phyloP scores from a whole-genome alignment of 2,797 vertebrate species.

The Acanthornis magna region DNA sequence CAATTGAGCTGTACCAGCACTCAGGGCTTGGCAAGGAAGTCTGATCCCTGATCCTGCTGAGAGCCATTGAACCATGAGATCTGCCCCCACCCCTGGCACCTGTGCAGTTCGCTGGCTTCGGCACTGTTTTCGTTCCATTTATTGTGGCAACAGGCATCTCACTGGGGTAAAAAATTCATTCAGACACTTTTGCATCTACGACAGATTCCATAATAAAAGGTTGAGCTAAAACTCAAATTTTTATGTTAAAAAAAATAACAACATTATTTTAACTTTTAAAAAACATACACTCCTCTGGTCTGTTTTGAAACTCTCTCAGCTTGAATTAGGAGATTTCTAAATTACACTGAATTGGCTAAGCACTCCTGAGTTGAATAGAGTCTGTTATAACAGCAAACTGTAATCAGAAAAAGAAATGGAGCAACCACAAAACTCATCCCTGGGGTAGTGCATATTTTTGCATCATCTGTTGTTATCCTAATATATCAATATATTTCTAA shows the following conservation, averaged over 20 bases:
- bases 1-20: background rate
- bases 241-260: background rate
- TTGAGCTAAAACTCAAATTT: too few species aligned
- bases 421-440: background rate
- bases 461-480: background rate
- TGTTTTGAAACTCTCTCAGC: background rate
- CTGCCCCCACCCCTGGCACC: background rate
- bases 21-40: background rate
- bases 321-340: background rate
- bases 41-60: background rate
- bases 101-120: background rate
- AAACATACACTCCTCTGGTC: background rate
- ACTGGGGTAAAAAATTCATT: background rate
- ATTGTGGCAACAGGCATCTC: background rate
- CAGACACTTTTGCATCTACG: background rate
- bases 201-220: background rate
- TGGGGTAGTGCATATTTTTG: background rate
- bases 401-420: background rate
- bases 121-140: background rate
- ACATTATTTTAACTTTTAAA: background rate
- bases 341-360: background rate
- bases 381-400: background rate
- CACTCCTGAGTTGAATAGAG: background rate
- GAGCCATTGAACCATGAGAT: fast-evolving
- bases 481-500: background rate